Base-by-base conservation (phyloP, 2,797 vertebrate species). In the Mionectes olivaceus region DNA sequence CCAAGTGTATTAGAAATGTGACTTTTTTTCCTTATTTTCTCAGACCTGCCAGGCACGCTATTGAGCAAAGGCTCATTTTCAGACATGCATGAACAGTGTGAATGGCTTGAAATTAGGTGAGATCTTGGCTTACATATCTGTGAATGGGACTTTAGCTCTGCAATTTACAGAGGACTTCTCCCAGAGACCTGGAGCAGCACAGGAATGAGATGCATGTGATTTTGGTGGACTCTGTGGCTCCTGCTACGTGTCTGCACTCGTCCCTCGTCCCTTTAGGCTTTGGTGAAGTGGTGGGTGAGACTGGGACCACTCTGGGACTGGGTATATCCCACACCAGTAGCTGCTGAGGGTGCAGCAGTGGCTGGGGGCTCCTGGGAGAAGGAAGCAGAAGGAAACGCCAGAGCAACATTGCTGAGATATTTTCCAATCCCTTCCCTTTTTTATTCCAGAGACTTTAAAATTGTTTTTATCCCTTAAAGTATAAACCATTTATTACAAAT, bases 401-500 rank as follows among this genome's bases (percentile, higher is more conserved):
- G 37, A 59, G 52, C 56, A 83, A 73, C 22, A 56, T 73, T 11
- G 27, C 55, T 14, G 79, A 68, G 35, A 83, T 64, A 74, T 90
- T 94, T 88, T 73, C 59, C 10, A 39, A 24, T 76, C 44, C 57
- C 27, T 83, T 89, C 61, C 19, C 87, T 67, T 80, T 77, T 76
- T 64, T 57, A 50, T 88, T 37, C 47, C 39, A 52, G 57, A 83
- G 78, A 83, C 71, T 95, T 94, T 87, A 23, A 94, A 95, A 92
- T 90, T 93, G 83, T 69, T 95, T 94, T 96, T 96, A 96, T 98
- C 84, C 94, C 91, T 97, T 93, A 93, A 95, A 96, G 90, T 41
- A 80, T 83, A 94, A 96, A 70, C 75, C 79, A 78, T 97, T 95
- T 97, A 97, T 96, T 93, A 97, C 93, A 96, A 96, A 97, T 96